Evolutionary conservation across 2,888 invertebrate genomes (phyloP), one percentile per base, ranked within the genome.

Genomic region (Pedicia rivosa): DNA sequence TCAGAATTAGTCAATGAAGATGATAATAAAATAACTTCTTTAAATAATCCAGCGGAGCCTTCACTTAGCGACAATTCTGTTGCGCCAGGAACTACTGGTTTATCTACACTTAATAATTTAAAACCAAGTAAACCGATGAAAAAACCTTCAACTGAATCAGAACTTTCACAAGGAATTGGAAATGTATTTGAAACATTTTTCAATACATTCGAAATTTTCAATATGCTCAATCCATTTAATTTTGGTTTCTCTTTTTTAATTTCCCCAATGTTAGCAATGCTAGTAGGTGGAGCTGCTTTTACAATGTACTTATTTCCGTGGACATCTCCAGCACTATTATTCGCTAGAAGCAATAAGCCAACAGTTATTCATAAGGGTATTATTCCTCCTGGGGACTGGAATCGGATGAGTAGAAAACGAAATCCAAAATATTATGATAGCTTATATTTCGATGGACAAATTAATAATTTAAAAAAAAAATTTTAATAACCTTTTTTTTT

Each of bases 221-320:
- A 67, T 1, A 59, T 68, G 2, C 49, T 74, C 1, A 74, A 67
- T 53, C 74, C 75, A 0, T 55, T 75, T 6, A 65, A 67, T 47
- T 65, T 72, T 41, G 65, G 71, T 1, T 54, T 74, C 24, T 67
- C 76, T 37, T 46, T 77, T 47, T 54, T 72, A 35, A 58, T 78
- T 31, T 68, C 78, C 0, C 79, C 79, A 1, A 54, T 78, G 32
- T 68, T 68, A 1, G 59, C 77, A 35, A 57, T 76, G 26, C 66
- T 78, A 34, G 68, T 72, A 2, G 67, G 75, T 1, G 64, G 71
- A 1, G 67, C 78, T 10, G 68, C 75, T 1, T 51, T 73, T 12
- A 66, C 72, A 2, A 64, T 75, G 1, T 63, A 75, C 30, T 56
- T 78, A 42, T 69, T 76, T 38, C 78, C 76, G 1, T 77, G 69